A percentile compares a stretch with the other conserved stretches of the same genome.
phyloP scores from a whole-genome alignment of 2,113 vertebrate species.

The Microcebus ravelobensis region DNA sequence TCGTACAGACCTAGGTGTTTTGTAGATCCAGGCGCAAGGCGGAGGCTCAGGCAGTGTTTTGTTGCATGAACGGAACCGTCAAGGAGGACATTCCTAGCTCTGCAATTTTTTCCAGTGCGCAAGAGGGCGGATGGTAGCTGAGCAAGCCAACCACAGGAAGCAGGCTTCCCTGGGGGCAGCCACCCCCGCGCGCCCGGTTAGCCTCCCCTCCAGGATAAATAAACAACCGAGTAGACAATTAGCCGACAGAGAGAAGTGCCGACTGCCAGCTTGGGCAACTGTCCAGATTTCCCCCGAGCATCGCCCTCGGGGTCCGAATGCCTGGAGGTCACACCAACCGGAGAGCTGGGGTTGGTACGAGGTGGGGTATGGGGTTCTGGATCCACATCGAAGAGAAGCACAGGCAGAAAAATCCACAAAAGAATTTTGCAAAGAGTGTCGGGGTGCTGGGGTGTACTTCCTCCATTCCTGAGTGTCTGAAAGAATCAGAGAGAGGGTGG shows the following conservation, averaged over 20 bases:
- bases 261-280: not conserved
- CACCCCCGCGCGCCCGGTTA: not conserved
- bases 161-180: constrained; percentile 60
- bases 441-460: not conserved
- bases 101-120: constrained; percentile 19
- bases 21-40: not conserved
- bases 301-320: not conserved
- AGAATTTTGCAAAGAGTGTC: not conserved
- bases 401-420: not conserved
- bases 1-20: not conserved
- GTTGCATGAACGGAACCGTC: not conserved
- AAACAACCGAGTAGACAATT: constrained; percentile 71
- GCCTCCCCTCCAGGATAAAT: constrained; percentile 63
- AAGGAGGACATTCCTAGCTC: constrained; percentile 7
- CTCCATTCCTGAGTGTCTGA: not conserved
- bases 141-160: constrained; percentile 63
- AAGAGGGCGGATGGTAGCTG: not conserved
- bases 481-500: constrained; percentile 32
- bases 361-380: no score
- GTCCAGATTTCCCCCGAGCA: constrained; percentile 59
- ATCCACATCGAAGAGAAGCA: not conserved
- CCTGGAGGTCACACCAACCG: not conserved
- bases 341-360: not conserved
- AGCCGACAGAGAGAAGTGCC: not conserved
- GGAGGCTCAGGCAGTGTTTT: not conserved